These are phyloP conservation scores for Archips xylosteana DNA, from an alignment of 2,888 invertebrate genomes.

Conservation along the genomic window DNA sequence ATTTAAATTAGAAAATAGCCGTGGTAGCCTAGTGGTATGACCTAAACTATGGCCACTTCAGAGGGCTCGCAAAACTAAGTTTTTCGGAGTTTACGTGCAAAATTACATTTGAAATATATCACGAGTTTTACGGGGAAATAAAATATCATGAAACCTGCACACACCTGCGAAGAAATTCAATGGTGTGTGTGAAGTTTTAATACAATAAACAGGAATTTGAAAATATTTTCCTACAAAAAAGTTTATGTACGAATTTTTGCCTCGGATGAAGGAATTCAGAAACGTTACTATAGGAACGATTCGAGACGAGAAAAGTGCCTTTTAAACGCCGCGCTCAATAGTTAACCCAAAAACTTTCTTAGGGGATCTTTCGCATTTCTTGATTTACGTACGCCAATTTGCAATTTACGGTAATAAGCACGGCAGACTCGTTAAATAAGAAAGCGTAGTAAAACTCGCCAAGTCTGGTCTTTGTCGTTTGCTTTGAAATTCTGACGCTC, in stretches of 20 bases:
- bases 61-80: too few relatives aligned
- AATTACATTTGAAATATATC: too few relatives aligned
- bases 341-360: constrained; percentile 3
- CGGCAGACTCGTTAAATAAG: constrained; percentile 37
- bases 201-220: too few relatives aligned
- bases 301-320: not conserved
- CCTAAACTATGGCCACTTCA: too few relatives aligned
- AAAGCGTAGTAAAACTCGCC: constrained; percentile 39
- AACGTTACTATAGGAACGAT: not conserved
- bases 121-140: too few relatives aligned
- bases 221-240: too few relatives aligned
- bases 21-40: too few relatives aligned
- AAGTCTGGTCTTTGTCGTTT: constrained; percentile 37
- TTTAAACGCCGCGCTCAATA: constrained; percentile 2
- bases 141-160: too few relatives aligned
- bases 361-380: constrained; percentile 20
- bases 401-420: constrained; percentile 38
- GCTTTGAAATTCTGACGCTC: constrained; percentile 42
- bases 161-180: too few relatives aligned
- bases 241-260: not conserved
- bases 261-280: not conserved
- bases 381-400: constrained; percentile 38
- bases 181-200: too few relatives aligned
- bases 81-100: too few relatives aligned
- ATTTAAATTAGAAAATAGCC: too few relatives aligned